Percentiles rank a stretch among this genome's conserved stretches.
Conservation (phyloP, 2,113 vertebrate genomes). For the Apeltes quadracus region DNA sequence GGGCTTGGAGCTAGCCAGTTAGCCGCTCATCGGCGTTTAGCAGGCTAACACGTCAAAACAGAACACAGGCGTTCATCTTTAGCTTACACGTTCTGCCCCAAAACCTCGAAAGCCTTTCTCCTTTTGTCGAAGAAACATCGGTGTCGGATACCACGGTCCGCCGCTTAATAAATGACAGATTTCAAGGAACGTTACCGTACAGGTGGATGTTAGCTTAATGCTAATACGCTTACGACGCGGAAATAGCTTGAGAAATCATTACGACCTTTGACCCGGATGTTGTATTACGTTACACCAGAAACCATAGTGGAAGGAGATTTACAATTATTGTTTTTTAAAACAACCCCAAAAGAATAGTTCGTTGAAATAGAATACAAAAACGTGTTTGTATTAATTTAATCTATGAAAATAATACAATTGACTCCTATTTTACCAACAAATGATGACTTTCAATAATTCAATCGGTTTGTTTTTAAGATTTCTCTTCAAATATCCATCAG, state of each 20-base stretch:
- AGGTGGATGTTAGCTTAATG: slow-evolving; percentile 35
- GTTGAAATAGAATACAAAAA: not conserved
- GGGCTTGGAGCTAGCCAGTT: not conserved
- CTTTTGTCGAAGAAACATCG: not conserved
- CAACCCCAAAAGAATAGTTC: not conserved
- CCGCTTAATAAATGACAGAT: not conserved
- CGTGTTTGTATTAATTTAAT: too few species aligned
- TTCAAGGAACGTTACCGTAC: slow-evolving; percentile 6
- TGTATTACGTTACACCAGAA: not conserved
- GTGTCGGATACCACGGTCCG: not conserved
- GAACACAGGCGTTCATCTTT: not conserved
- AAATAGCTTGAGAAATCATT: slow-evolving; percentile 27
- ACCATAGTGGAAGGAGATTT: accelerated
- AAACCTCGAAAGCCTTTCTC: not conserved
- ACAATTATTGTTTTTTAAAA: not conserved
- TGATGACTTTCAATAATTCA: not conserved
- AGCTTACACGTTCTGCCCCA: slow-evolving; percentile 45
- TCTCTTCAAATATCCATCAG: not conserved
- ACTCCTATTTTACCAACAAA: not conserved
- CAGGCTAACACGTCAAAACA: slow-evolving; percentile 9
- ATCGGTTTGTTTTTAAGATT: not conserved
- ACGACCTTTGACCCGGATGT: slow-evolving; percentile 51
- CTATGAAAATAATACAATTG: not conserved
- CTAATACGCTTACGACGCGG: slow-evolving; percentile 52
- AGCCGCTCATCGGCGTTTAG: slow-evolving; percentile 20